These are phyloP conservation scores for Lordiphosa collinella DNA, from an alignment of 1,140 invertebrate genomes.

Conservation along the genomic window DNA sequence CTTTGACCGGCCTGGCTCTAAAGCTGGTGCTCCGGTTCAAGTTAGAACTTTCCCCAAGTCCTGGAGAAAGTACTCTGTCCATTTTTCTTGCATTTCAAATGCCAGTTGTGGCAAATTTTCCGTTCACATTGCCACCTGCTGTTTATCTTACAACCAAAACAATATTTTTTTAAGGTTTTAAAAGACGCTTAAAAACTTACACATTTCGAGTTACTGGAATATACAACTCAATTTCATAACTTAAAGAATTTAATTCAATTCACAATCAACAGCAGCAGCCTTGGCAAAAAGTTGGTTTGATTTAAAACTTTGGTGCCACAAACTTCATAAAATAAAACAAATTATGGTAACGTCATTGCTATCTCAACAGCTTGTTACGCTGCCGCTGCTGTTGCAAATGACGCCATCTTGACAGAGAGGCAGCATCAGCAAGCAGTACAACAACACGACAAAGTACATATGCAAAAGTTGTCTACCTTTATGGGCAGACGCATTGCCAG, in stretches of 20 bases:
- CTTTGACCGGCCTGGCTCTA: no score
- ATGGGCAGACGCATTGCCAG: conserved; percentile 72
- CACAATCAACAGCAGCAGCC: conserved; percentile 15
- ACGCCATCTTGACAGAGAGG: conserved; percentile 69
- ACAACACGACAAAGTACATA: conserved; percentile 29
- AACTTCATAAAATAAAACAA: conserved; percentile 68
- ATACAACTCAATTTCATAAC: conserved; percentile 36
- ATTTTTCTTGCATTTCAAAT: no score
- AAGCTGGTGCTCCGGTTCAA: no score
- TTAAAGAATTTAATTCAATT: conserved; percentile 40
- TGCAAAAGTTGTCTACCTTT: conserved; percentile 39
- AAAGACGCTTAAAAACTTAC: conserved; percentile 20
- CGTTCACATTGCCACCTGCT: no score
- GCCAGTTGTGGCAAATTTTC: no score
- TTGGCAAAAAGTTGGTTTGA: conserved; percentile 40
- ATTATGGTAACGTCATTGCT: conserved; percentile 74
- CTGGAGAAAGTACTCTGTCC: no score
- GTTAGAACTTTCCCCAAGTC: no score
- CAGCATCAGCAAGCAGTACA: conserved; percentile 14
- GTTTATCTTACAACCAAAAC: no score
- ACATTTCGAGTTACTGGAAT: background rate
- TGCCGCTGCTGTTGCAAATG: conserved; percentile 48
- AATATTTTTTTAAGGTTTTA: background rate
- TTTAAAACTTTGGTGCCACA: conserved; percentile 47
- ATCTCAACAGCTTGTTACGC: conserved; percentile 71